phyloP scores from a whole-genome alignment of 2,113 vertebrate species.

The Numida meleagris region DNA sequence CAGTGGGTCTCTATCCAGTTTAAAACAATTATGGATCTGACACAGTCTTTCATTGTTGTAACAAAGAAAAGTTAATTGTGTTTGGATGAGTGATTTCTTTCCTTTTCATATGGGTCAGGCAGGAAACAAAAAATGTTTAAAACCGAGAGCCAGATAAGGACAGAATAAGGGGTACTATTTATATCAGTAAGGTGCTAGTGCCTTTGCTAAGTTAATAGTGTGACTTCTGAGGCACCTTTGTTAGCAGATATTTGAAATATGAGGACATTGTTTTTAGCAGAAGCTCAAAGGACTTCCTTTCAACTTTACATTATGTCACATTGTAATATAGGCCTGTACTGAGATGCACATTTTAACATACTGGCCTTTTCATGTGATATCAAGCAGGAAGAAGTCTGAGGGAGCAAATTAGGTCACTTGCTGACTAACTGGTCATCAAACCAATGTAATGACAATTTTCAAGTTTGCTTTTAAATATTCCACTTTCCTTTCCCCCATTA shows the following conservation, averaged over 20 bases:
- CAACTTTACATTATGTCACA: conserved; percentile 49
- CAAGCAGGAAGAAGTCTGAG: neutral
- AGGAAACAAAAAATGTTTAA: neutral
- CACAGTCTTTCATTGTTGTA: neutral
- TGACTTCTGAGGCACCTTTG: neutral
- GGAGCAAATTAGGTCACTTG: conserved; percentile 16
- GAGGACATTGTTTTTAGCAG: conserved; percentile 47
- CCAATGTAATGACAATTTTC: conserved; percentile 28
- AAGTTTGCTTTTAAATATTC: conserved; percentile 53
- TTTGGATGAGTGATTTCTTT: neutral
- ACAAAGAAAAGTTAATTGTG: neutral
- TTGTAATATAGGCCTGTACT: conserved; percentile 57
- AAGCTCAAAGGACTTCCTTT: conserved; percentile 47
- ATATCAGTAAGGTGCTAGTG: neutral
- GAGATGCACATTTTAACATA: conserved; percentile 66
- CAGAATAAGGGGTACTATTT: neutral
- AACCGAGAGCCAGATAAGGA: neutral
- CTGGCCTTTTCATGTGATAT: conserved; percentile 16
- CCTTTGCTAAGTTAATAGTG: neutral
- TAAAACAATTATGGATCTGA: neutral
- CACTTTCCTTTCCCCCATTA: conserved; percentile 17
- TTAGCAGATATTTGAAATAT: conserved; percentile 50
- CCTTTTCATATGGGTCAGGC: neutral
- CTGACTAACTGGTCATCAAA: conserved; percentile 53
- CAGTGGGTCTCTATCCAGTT: neutral